phyloP scores from a whole-genome alignment of 2,113 vertebrate species.

The Osmerus eperlanus region DNA sequence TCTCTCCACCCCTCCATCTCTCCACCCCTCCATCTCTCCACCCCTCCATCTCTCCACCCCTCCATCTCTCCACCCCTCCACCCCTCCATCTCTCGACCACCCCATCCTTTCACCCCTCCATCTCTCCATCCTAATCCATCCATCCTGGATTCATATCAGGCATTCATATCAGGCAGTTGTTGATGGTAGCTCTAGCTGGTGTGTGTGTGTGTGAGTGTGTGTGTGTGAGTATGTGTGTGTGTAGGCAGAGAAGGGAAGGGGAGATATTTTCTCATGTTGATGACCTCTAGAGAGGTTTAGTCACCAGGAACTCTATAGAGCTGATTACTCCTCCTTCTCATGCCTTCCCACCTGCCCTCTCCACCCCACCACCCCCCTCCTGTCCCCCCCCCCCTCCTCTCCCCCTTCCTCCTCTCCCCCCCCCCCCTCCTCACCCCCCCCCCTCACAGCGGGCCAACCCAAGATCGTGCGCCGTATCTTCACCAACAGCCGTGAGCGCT shows the following conservation, averaged over 20 bases:
- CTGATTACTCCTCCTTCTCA: background rate
- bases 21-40: background rate
- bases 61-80: too few species aligned
- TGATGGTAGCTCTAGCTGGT: too few species aligned
- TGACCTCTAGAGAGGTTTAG: too few species aligned
- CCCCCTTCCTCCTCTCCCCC: constrained; percentile 17
- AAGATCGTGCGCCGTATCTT: constrained; percentile 94
- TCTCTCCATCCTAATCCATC: background rate
- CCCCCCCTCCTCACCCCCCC: constrained; percentile 17
- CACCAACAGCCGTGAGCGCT: constrained; percentile 92
- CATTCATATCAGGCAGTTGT: too few species aligned
- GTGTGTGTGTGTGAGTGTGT: too few species aligned
- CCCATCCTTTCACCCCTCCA: background rate
- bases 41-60: background rate
- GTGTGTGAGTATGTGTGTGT: too few species aligned
- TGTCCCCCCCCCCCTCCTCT: constrained; percentile 6
- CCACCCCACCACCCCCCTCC: background rate
- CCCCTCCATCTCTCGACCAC: background rate
- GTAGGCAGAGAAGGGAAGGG: too few species aligned
- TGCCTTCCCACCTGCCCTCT: background rate
- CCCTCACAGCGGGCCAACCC: constrained; percentile 80
- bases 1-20: background rate
- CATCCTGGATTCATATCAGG: too few species aligned
- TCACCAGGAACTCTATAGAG: too few species aligned
- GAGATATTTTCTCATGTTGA: too few species aligned